phyloP scores from a whole-genome alignment of 1,140 invertebrate species.

The Pogonomyrmex californicus region DNA sequence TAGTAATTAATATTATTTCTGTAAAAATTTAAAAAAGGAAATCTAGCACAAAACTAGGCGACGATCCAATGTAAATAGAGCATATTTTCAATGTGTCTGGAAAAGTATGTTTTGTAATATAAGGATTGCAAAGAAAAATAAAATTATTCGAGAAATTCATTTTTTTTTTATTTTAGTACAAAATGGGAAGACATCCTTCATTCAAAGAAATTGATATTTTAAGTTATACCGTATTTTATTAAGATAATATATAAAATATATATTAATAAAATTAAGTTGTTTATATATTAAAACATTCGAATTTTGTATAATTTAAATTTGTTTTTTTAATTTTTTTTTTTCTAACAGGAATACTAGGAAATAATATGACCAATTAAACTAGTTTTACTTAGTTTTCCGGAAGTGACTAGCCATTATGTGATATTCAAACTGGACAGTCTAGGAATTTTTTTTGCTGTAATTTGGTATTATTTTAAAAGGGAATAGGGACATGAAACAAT shows the following conservation, averaged over 20 bases:
- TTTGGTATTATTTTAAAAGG: not conserved
- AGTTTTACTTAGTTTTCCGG: not conserved
- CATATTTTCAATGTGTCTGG: slow-evolving; percentile 87
- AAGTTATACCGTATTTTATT: too few species aligned
- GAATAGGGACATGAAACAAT: not conserved
- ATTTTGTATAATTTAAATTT: not conserved
- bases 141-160: slow-evolving; percentile 80
- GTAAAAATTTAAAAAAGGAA: slow-evolving; percentile 82
- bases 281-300: not conserved
- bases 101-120: slow-evolving; percentile 87
- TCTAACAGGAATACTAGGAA: not conserved
- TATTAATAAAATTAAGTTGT: too few species aligned
- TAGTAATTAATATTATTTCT: slow-evolving; percentile 84
- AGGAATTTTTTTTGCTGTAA: not conserved
- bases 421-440: not conserved
- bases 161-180: slow-evolving; percentile 8
- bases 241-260: too few species aligned
- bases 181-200: not conserved
- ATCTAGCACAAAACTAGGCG: slow-evolving; percentile 83
- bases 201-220: too few species aligned
- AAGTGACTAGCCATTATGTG: not conserved
- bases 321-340: not conserved
- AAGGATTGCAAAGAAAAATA: slow-evolving; percentile 86
- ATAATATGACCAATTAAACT: not conserved
- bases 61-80: slow-evolving; percentile 86